phyloP scores from a whole-genome alignment of 35 echinoderm and acorn worm genomes.

The Patiria miniata region DNA sequence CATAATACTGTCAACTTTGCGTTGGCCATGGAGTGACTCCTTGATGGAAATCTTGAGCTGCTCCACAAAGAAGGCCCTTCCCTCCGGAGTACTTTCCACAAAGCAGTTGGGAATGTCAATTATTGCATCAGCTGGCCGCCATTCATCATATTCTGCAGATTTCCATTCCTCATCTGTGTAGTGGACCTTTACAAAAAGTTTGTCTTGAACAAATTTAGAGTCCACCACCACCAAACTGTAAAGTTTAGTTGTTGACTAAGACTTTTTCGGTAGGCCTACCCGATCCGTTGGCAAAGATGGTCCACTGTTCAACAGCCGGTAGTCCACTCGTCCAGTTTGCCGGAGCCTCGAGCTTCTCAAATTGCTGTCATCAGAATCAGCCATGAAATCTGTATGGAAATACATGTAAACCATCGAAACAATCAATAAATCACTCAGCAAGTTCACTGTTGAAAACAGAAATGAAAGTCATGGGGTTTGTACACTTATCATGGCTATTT shows the following conservation, averaged over 20 bases:
- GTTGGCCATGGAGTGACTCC: slow-evolving; percentile 50
- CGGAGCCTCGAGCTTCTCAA: too few relatives aligned
- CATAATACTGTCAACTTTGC: slow-evolving; percentile 53
- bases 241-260: slow-evolving; percentile 54
- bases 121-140: slow-evolving; percentile 37
- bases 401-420: too few relatives aligned
- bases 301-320: too few relatives aligned
- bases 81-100: slow-evolving; percentile 30
- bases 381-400: too few relatives aligned
- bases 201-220: slow-evolving; percentile 38
- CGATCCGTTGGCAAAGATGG: too few relatives aligned
- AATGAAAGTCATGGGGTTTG: too few relatives aligned
- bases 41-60: slow-evolving; percentile 42
- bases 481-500: too few relatives aligned
- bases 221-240: slow-evolving; percentile 37
- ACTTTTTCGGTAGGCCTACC: slow-evolving; percentile 1
- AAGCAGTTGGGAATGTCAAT: slow-evolving; percentile 42
- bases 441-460: too few relatives aligned
- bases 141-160: slow-evolving; percentile 45
- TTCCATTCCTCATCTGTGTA: slow-evolving; percentile 43
- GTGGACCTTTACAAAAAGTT: slow-evolving; percentile 52
- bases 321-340: too few relatives aligned
- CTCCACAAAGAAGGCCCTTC: slow-evolving; percentile 14
- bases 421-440: too few relatives aligned
- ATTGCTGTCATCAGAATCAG: too few relatives aligned